Evolutionary conservation across 2,888 invertebrate genomes (phyloP), one percentile per base, ranked within the genome.

Genomic region (Napeogenes sylphis): DNA sequence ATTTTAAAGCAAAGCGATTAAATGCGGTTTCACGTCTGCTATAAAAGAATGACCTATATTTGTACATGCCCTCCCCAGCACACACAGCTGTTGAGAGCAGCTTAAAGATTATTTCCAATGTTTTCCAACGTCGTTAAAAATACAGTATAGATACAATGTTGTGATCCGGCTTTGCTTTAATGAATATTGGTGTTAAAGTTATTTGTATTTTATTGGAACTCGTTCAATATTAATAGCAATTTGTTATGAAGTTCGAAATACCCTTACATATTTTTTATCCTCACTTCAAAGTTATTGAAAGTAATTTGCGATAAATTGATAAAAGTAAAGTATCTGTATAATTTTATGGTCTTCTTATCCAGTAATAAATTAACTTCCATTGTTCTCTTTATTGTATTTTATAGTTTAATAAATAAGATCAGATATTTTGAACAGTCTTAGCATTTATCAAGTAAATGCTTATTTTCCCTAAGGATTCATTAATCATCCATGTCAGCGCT

Each of bases 141-240:
- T 64, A 65, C 66, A 62, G 62, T 65, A 64, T 68, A 55, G 65
- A 59, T 61, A 67, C 63, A 68, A 45, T 64, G 53, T 62, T 58
- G 66, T 64, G 62, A 71, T 69, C 68, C 68, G 68, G 69, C 67
- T 70, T 66, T 74, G 69, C 68, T 70, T 66, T 73, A 72, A 72
- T 72, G 71, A 73, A 70, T 71, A 70, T 70, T 69, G 70, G 68
- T 69, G 67, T 73, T 72, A 71, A 70, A 69, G 68, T 67, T 71
- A 65, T 68, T 68, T 62, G 66, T 67, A 69, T 70, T 69, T 65
- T 67, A 56, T 66, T 65, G 63, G 55, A 61, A 59, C 61, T 61
- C 67, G 33, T 57, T 13, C 38, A 46, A 56, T 57, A 55, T 67
- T 60, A 58, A 64, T 59, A 45, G 56, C 63, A 55, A 35, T 65